Percentiles rank a stretch among this genome's conserved stretches.
These are phyloP conservation scores for Leptinotarsa lineolata DNA, from an alignment of 1,140 invertebrate species.

Conservation along the genomic window DNA sequence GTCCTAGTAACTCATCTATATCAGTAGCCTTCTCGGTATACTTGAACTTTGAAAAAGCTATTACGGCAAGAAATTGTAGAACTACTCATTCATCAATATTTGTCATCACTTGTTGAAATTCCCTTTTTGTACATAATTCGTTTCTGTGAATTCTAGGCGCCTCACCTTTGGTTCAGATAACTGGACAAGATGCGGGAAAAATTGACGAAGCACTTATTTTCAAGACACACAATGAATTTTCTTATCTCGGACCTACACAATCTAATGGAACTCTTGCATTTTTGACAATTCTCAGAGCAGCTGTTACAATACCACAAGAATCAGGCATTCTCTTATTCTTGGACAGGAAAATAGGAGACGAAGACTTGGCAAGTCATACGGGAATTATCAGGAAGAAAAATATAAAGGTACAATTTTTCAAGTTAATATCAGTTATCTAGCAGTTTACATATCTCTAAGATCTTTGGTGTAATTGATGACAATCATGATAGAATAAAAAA, in stretches of 20 bases:
- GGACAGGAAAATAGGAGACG: constrained; percentile 15
- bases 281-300: constrained; percentile 7
- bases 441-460: too few relatives aligned
- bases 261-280: constrained; percentile 14
- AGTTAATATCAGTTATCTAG: too few relatives aligned
- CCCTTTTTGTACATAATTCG: too few relatives aligned
- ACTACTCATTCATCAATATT: too few relatives aligned
- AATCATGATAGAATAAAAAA: too few relatives aligned
- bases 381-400: constrained; percentile 18
- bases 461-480: too few relatives aligned
- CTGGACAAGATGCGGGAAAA: not conserved
- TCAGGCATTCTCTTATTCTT: constrained; percentile 5
- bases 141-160: not conserved
- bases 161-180: constrained; percentile 6
- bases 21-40: too few relatives aligned
- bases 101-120: too few relatives aligned
- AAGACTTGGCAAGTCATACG: constrained; percentile 18
- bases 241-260: not conserved
- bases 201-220: not conserved
- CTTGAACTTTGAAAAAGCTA: too few relatives aligned
- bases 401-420: not conserved
- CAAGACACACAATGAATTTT: not conserved
- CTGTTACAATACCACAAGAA: not conserved
- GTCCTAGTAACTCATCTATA: too few relatives aligned
- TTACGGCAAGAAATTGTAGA: too few relatives aligned